Evolutionary conservation across 1,140 invertebrate species (phyloP), one percentile per base, ranked within the genome.

Genomic region (Theocolax elegans): DNA sequence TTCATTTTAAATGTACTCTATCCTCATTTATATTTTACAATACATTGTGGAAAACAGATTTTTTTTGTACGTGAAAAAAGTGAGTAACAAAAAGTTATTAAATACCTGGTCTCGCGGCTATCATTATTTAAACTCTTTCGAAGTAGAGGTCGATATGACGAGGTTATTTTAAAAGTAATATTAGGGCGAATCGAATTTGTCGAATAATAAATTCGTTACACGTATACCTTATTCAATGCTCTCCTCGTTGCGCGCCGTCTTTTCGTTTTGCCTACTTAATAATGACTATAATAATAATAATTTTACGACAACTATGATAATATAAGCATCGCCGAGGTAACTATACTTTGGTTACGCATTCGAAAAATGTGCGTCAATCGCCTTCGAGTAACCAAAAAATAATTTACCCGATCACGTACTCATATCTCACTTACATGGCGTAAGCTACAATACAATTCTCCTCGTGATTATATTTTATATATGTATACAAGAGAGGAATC

Each of bases 171-270:
- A n/a, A n/a, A n/a, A n/a, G n/a, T n/a, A n/a, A n/a, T n/a, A n/a
- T n/a, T n/a, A n/a, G n/a, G n/a, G n/a, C n/a, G 46, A 38, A 10
- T 51, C 46, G 27, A 62, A 58, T 71, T 72, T 71, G 76, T 76
- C 31, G 10, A 35, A 35, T 35, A 4, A 35, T 35, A 75, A 73
- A 74, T 75, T 77, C 75, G 15, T 63, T 64, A 44, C 46, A 29
- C 44, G 44, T 31, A 31, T 63, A 71, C 72, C 65, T 69, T 67
- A 72, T 64, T 71, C 76, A 71, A 75, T 64, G 63, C 69, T 63
- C n/a, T 51, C 23, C 42, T 35, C 65, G 60, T 65, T 40, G 31
- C 71, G 49, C 72, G 72, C 66, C 67, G 67, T 59, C 35, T 25
- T 38, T 70, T 49, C 42, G 64, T 25, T 67, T 67, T 63, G 46